A percentile compares a stretch with the other conserved stretches of the same genome.
phyloP scores from a whole-genome alignment of 2,888 invertebrate genomes.

The Megaustenia siamemsis region DNA sequence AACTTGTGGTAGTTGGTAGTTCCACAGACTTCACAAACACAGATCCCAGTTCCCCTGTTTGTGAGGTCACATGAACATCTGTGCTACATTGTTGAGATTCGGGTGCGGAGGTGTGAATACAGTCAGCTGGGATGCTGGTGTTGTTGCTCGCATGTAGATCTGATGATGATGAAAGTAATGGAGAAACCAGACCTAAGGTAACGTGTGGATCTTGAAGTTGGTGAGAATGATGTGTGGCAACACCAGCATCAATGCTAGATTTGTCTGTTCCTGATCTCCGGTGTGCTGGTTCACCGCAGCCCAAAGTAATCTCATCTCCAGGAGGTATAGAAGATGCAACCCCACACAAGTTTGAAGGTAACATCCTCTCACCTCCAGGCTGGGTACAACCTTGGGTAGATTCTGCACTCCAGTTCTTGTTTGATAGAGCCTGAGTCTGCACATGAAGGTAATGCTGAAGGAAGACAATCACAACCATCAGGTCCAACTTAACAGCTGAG shows the following conservation, averaged over 20 bases:
- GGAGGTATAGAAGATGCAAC: background rate
- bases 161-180: background rate
- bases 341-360: background rate
- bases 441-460: background rate
- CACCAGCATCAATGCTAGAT: background rate
- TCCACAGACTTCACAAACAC: background rate
- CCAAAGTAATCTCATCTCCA: background rate
- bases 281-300: background rate
- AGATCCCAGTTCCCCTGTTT: background rate
- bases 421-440: background rate
- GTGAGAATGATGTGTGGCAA: background rate
- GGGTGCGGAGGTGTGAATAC: background rate
- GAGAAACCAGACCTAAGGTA: background rate
- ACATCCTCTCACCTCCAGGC: background rate
- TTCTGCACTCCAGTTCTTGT: background rate
- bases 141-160: background rate
- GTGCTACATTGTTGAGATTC: background rate
- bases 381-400: background rate
- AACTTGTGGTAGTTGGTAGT: too few relatives aligned
- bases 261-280: background rate
- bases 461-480: constrained; percentile 33
- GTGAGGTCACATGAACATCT: background rate
- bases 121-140: background rate
- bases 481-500: constrained; percentile 19
- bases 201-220: background rate